Conservation (phyloP, 2,888 invertebrate species). For the Tetheella fluctuosa region DNA sequence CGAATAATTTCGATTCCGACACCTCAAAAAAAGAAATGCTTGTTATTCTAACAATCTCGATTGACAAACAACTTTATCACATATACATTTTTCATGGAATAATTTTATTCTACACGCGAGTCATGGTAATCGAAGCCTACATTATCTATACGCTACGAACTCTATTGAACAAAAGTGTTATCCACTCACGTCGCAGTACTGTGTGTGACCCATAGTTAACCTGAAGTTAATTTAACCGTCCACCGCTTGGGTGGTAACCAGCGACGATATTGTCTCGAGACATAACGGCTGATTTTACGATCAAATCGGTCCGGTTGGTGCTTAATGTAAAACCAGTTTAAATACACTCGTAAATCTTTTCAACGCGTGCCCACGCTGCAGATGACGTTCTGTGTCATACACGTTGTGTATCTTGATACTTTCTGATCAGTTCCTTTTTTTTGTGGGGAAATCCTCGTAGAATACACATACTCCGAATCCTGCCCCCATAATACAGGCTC, state of each 20-base stretch:
- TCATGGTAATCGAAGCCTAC: conserved; percentile 4
- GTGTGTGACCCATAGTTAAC: conserved; percentile 73
- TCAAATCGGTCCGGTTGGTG: conserved; percentile 77
- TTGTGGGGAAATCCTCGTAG: too few relatives aligned
- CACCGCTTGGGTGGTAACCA: conserved; percentile 73
- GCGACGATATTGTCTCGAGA: conserved; percentile 74
- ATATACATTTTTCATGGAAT: conserved; percentile 15
- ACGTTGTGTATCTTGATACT: conserved; percentile 41
- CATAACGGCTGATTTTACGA: conserved; percentile 78
- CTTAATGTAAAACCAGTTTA: conserved; percentile 81
- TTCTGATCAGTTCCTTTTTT: conserved; percentile 6
- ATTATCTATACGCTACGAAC: conserved; percentile 5
- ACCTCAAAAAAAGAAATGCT: conserved; percentile 40
- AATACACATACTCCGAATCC: too few relatives aligned
- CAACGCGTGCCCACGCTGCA: conserved; percentile 72
- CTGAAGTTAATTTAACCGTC: conserved; percentile 70
- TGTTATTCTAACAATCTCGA: conserved; percentile 39
- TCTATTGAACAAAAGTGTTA: conserved; percentile 32
- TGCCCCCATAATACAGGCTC: too few relatives aligned
- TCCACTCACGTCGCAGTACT: conserved; percentile 42
- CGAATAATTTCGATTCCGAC: conserved; percentile 62
- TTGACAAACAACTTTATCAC: conserved; percentile 38
- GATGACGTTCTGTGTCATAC: conserved; percentile 60
- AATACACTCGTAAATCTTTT: conserved; percentile 80
- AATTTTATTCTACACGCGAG: conserved; percentile 10